A percentile compares a stretch with the other conserved stretches of the same genome.
These are phyloP conservation scores for Pseudococcus viburni DNA, from an alignment of 2,888 invertebrate species.

Conservation along the genomic window DNA sequence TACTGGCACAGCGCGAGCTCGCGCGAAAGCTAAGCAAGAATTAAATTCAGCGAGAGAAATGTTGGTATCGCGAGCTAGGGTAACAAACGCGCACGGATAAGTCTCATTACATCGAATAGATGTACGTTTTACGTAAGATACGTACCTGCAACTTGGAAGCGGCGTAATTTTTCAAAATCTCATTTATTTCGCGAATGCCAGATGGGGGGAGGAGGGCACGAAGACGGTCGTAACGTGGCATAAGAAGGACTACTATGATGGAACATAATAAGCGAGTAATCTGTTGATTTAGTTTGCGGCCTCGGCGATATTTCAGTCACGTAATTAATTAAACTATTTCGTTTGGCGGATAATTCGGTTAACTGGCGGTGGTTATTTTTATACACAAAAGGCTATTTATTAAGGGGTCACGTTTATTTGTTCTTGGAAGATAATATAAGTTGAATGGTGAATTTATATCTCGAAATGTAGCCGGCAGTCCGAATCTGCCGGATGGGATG, in stretches of 20 bases:
- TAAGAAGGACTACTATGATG: not conserved
- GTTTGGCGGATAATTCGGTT: constrained; percentile 52
- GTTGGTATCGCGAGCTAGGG: not conserved
- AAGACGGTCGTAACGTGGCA: not conserved
- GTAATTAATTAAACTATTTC: constrained; percentile 60
- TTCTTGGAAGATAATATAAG: constrained; percentile 54
- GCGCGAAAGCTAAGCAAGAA: not conserved
- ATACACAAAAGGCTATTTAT: constrained; percentile 52
- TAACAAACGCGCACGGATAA: not conserved
- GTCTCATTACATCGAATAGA: constrained; percentile 42
- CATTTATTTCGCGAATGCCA: not conserved
- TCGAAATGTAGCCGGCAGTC: not conserved
- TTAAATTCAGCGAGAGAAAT: constrained; percentile 8
- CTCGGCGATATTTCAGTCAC: constrained; percentile 57
- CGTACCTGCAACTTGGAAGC: not conserved
- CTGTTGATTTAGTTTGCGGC: constrained; percentile 53
- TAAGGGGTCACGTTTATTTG: constrained; percentile 59
- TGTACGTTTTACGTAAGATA: not conserved
- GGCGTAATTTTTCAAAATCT: constrained; percentile 50
- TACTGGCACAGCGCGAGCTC: not conserved
- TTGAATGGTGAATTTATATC: constrained; percentile 26
- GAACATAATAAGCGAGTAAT: constrained; percentile 56
- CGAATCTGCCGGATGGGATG: not conserved
- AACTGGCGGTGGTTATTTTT: constrained; percentile 34
- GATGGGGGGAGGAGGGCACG: too few relatives aligned